Conservation (phyloP, 2,797 vertebrate species). For the Diplodus puntazzo region DNA sequence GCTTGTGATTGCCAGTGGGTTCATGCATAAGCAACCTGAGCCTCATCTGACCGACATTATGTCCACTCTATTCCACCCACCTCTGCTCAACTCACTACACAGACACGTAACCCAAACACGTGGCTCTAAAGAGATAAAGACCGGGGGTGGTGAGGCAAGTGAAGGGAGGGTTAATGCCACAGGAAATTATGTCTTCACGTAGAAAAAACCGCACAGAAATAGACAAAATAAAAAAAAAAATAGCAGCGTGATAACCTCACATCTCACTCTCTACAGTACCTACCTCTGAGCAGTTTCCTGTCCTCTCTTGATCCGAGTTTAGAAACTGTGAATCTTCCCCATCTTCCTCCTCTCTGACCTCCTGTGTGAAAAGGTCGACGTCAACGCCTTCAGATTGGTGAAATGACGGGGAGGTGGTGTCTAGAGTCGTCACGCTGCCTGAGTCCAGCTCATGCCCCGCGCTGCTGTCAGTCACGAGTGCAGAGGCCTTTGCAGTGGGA, state of each 20-base stretch:
- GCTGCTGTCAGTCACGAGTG: conserved; percentile 42
- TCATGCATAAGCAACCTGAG: conserved; percentile 14
- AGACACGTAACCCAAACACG: background rate
- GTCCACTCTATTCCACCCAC: conserved; percentile 21
- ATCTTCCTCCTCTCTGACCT: conserved; percentile 46
- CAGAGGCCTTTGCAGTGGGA: conserved; percentile 30
- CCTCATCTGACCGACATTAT: conserved; percentile 52
- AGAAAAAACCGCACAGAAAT: background rate
- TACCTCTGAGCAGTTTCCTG: conserved; percentile 66
- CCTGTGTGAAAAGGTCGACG: conserved; percentile 16
- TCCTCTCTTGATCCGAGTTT: conserved; percentile 31
- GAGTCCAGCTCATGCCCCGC: conserved; percentile 59
- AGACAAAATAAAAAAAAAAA: conserved; percentile 3
- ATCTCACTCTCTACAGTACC: background rate
- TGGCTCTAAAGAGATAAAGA: background rate
- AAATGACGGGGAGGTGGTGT: conserved; percentile 42
- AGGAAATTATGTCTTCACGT: conserved; percentile 29
- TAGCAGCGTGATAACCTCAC: background rate
- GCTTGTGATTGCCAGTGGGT: conserved; percentile 58
- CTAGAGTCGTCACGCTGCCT: conserved; percentile 11
- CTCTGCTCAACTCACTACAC: conserved; percentile 1
- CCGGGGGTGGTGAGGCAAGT: background rate
- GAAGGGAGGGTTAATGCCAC: conserved; percentile 16
- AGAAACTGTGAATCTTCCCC: conserved; percentile 16
- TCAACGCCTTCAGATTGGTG: conserved; percentile 25